These are phyloP conservation scores for Psilopsiagon aymara DNA, from an alignment of 2,113 vertebrate species.

Conservation along the genomic window DNA sequence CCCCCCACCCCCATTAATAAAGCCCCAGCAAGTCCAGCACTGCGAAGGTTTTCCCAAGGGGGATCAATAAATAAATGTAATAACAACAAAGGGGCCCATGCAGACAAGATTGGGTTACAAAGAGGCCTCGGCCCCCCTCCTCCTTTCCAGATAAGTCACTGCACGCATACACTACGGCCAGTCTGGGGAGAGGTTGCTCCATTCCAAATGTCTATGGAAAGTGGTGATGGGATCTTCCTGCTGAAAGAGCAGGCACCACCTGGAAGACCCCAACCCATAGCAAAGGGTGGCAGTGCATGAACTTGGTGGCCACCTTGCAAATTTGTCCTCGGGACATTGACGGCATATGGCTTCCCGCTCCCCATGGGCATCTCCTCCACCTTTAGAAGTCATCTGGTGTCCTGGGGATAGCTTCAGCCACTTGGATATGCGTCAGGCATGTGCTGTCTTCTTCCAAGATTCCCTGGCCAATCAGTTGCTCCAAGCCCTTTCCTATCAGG, in stretches of 20 bases:
- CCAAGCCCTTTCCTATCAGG: neutral
- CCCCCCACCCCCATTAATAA: constrained; percentile 31
- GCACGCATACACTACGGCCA: neutral
- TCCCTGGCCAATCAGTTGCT: neutral
- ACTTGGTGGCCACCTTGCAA: neutral
- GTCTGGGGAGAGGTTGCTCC: neutral
- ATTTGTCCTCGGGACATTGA: neutral
- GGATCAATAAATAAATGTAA: constrained; percentile 64
- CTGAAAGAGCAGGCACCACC: neutral
- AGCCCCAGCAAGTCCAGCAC: constrained; percentile 6
- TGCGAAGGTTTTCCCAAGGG: constrained; percentile 43
- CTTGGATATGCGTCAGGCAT: neutral
- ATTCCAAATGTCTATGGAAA: neutral
- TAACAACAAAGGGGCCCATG: constrained; percentile 67
- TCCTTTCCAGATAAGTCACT: constrained; percentile 15
- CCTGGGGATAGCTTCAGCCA: neutral
- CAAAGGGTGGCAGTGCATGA: neutral
- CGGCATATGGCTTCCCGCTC: rapidly evolving
- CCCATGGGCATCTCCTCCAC: neutral
- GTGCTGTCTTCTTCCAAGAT: neutral
- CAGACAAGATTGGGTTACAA: constrained; percentile 65
- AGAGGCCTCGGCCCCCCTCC: constrained; percentile 31
- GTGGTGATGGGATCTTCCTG: rapidly evolving
- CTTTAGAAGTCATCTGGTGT: neutral
- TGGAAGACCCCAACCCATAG: neutral